Evolutionary conservation across 2,113 vertebrate species (phyloP).

Genomic region (Sorex fumeus): DNA sequence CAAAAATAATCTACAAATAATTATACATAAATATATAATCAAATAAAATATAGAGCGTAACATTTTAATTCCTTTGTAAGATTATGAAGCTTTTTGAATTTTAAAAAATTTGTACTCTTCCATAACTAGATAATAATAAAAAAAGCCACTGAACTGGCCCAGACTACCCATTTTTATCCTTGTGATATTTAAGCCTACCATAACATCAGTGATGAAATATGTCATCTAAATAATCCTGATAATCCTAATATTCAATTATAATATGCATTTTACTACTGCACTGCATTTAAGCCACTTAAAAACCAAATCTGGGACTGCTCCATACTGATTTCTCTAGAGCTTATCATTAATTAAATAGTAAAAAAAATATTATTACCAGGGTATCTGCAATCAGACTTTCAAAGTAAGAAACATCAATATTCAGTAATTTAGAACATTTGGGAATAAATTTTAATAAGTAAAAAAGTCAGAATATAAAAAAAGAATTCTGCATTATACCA

Average conservation of each 20-base stretch:
- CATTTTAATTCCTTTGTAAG: slow-evolving; percentile 34
- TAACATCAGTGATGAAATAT: slow-evolving; percentile 64
- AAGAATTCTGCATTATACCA: slow-evolving; percentile 68
- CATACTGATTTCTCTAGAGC: slow-evolving; percentile 49
- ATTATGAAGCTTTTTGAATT: slow-evolving; percentile 49
- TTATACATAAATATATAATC: not conserved
- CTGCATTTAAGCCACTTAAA: slow-evolving; percentile 51
- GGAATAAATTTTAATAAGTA: slow-evolving; percentile 71
- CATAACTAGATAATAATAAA: slow-evolving; percentile 66
- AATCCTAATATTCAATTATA: slow-evolving; percentile 76
- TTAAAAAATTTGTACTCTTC: slow-evolving; percentile 62
- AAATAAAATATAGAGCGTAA: not conserved
- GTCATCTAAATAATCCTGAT: slow-evolving; percentile 58
- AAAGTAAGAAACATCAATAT: slow-evolving; percentile 76
- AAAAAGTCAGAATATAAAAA: slow-evolving; percentile 54
- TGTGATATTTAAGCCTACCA: slow-evolving; percentile 49
- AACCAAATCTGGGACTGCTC: slow-evolving; percentile 30
- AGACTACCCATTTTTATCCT: slow-evolving; percentile 42
- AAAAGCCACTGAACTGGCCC: slow-evolving; percentile 42
- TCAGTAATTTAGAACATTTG: slow-evolving; percentile 75
- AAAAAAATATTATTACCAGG: slow-evolving; percentile 65
- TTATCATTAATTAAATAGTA: slow-evolving; percentile 76
- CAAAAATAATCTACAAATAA: slow-evolving; percentile 1
- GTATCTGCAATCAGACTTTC: slow-evolving; percentile 67
- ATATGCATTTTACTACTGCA: slow-evolving; percentile 52